These are phyloP conservation scores for Pyrrhura leucotis DNA, from an alignment of 2,797 vertebrate genomes.

Conservation along the genomic window DNA sequence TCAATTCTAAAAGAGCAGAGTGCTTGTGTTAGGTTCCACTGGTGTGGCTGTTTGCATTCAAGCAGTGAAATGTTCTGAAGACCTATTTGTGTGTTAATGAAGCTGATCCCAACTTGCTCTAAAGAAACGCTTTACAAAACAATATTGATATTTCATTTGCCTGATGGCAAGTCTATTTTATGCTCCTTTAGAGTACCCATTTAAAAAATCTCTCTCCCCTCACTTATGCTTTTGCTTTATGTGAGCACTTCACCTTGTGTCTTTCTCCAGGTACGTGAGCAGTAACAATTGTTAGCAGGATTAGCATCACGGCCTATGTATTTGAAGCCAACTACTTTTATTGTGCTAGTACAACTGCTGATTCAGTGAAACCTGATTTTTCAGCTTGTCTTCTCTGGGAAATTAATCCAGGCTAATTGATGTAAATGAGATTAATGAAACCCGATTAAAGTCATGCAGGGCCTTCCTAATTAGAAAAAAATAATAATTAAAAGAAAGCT, in stretches of 20 bases:
- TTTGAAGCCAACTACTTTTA: background rate
- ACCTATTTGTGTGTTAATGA: background rate
- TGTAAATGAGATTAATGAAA: background rate
- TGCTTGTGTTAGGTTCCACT: background rate
- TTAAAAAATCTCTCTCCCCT: background rate
- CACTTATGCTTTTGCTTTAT: background rate
- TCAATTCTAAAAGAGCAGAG: background rate
- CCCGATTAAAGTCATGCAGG: background rate
- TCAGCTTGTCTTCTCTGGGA: background rate
- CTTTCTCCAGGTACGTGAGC: background rate
- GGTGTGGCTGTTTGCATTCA: background rate
- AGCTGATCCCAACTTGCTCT: background rate
- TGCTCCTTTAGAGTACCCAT: background rate
- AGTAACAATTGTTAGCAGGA: background rate
- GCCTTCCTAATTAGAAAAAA: background rate
- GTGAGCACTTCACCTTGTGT: background rate
- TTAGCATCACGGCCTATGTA: background rate
- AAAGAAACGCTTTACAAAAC: background rate
- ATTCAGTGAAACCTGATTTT: background rate
- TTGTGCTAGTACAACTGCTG: background rate
- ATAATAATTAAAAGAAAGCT: background rate
- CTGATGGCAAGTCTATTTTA: background rate
- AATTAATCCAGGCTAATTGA: constrained; percentile 1
- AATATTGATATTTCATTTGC: constrained; percentile 14
- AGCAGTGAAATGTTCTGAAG: background rate